phyloP scores from a whole-genome alignment of 2,888 invertebrate genomes.

The Eristalis intricaria region DNA sequence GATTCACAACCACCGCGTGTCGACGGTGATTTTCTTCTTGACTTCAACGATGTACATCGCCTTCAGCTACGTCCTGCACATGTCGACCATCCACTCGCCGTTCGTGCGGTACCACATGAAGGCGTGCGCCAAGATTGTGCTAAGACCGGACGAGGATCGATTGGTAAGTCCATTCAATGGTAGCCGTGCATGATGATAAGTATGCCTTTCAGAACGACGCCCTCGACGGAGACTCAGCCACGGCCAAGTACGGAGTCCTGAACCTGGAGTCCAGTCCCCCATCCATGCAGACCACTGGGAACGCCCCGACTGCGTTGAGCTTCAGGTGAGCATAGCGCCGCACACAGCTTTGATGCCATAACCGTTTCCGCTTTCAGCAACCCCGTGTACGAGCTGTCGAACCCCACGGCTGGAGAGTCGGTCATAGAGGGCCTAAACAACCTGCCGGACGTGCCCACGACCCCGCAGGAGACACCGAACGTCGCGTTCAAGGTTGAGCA shows the following conservation, averaged over 20 bases:
- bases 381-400: constrained; percentile 91
- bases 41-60: constrained; percentile 89
- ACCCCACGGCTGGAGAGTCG: constrained; percentile 83
- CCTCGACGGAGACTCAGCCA: constrained; percentile 82
- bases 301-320: constrained; percentile 86
- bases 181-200: not conserved
- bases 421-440: constrained; percentile 80
- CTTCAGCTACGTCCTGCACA: constrained; percentile 89
- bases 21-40: constrained; percentile 93
- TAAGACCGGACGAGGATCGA: constrained; percentile 91
- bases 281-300: constrained; percentile 75
- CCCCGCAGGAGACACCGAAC: constrained; percentile 77
- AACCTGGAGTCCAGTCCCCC: constrained; percentile 88
- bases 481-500: constrained; percentile 81
- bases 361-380: constrained; percentile 83
- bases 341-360: not conserved
- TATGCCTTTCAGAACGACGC: constrained; percentile 83
- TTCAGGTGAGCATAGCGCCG: constrained; percentile 77
- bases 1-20: constrained; percentile 88
- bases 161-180: constrained; percentile 71
- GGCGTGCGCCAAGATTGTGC: constrained; percentile 88
- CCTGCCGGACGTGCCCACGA: constrained; percentile 78
- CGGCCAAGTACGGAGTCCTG: constrained; percentile 88
- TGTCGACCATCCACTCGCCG: constrained; percentile 89
- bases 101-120: constrained; percentile 92